Base-by-base conservation (phyloP, 2,113 vertebrate species). In the Monarcha castaneiventris region DNA sequence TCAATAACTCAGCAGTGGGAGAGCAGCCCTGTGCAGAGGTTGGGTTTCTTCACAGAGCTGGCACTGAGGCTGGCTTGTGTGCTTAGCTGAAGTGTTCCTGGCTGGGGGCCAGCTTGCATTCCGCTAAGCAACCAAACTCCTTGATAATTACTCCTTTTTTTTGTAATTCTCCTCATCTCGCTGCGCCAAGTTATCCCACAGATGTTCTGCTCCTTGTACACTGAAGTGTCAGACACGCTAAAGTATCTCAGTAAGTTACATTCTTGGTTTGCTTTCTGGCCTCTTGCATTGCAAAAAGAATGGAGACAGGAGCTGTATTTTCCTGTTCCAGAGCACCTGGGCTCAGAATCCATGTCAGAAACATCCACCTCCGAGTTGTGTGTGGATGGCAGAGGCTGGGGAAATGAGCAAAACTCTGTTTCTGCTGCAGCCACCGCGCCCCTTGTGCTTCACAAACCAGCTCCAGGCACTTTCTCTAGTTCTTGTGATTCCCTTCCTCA, bases 401-500 rank as follows among this genome's bases (percentile, higher is more conserved):
- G 56, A 51, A 46, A 49, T 6, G 2, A 78, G 62, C 85, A 90
- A 1, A 81, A 6, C 86, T 75, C 64, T 61, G 75, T 16, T 94
- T 49, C 48, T 87, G 87, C 85, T 25, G 39, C n/a, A 20, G 26
- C 84, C 59, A 21, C 69, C 9, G 59, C 64, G 32, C 76, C 77
- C 78, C 82, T 59, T 16, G 73, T 13, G 85, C 84, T 52, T 27
- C 35, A 11, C 82, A 13, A n/a, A 75, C 44, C 49, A 5, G 95
- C 95, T 97, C 79, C 90, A 10, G 94, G 93, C 94, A 95, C 90
- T 95, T 96, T 95, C 96, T 75, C 95, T 37, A 15, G 18, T 86
- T 61, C 91, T 90, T 96, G 79, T 84, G 81, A 95, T 94, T 94
- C 96, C 90, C 95, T 95, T 96, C 89, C 93, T 93, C 78, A 86